phyloP scores from a whole-genome alignment of 2,113 vertebrate species.

The Elephas maximus region DNA sequence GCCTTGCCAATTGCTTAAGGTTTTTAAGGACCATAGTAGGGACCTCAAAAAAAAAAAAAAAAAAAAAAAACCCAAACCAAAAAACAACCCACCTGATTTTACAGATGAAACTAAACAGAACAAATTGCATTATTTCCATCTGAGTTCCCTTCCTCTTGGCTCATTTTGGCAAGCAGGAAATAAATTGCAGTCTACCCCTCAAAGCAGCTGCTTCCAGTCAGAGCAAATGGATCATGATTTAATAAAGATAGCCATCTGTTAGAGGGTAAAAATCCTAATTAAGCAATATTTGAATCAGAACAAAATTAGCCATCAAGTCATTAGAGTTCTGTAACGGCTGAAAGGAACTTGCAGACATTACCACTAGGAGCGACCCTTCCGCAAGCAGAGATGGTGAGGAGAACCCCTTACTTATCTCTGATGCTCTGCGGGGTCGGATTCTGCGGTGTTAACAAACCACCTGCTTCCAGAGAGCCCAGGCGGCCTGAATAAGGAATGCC shows the following conservation, averaged over 20 bases:
- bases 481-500: fast-evolving
- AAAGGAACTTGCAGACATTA: slow-evolving; percentile 35
- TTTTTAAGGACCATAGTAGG: background rate
- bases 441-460: background rate
- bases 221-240: slow-evolving; percentile 84
- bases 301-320: slow-evolving; percentile 82
- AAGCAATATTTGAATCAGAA: slow-evolving; percentile 87
- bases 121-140: slow-evolving; percentile 71
- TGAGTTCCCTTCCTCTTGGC: slow-evolving; percentile 76
- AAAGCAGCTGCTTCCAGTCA: slow-evolving; percentile 85
- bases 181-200: slow-evolving; percentile 76
- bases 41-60: background rate
- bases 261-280: slow-evolving; percentile 84
- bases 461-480: background rate
- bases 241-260: slow-evolving; percentile 88
- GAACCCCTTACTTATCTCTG: background rate
- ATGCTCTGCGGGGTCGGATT: background rate
- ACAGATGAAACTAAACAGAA: slow-evolving; percentile 69
- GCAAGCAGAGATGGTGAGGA: fast-evolving
- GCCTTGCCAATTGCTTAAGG: background rate
- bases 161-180: slow-evolving; percentile 82
- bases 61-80: background rate
- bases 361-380: background rate
- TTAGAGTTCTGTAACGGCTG: slow-evolving; percentile 81
- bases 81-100: background rate